Evolutionary conservation across 1,140 invertebrate genomes (phyloP), one percentile per base, ranked within the genome.

Genomic region (Vollenhovia emeryi): DNA sequence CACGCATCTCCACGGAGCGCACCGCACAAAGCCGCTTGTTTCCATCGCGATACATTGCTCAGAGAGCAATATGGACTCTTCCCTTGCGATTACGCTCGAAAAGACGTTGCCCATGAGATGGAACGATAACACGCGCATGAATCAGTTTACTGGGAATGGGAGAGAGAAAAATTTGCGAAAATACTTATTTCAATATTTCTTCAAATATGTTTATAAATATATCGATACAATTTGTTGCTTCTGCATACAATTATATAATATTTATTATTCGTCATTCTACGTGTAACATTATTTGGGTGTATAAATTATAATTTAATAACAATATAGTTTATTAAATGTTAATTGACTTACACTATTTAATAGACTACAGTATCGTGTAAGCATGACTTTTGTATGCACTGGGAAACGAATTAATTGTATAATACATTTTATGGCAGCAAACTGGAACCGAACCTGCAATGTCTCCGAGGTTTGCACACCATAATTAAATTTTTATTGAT

Each of bases 11-110:
- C 62, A 84, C 64, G 83, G 33, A 57, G 6, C 11, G 24, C n/a
- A n/a, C 36, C 24, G 43, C 75, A 57, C 87, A 86, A 86, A 89
- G 87, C 87, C 57, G 83, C 69, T 76, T 86, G 75, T 82, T 73
- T 27, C 36, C 36, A 68, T 45, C 50, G 13, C 78, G 50, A 82
- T 82, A 57, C 24, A 73, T 57, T 15, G 78, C 27, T 57, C 66
- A 27, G 13, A 52, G 8, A 33, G 66, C 66, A 64, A 73, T 73
- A 71, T 57, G 18, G 40, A 43, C 13, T 71, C 1, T 24, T 57
- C 33, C 66, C 27, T n/a, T 33, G 36, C 18, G 78, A 71, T 71
- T 57, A 68, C 50, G 27, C 13, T 33, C 24, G 24, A 33, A 27
- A 71, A 69, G 36, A 36, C 33, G 18, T 13, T 24, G 36, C 21